phyloP scores from a whole-genome alignment of 2,113 vertebrate genomes.

The Notiomystis cincta region DNA sequence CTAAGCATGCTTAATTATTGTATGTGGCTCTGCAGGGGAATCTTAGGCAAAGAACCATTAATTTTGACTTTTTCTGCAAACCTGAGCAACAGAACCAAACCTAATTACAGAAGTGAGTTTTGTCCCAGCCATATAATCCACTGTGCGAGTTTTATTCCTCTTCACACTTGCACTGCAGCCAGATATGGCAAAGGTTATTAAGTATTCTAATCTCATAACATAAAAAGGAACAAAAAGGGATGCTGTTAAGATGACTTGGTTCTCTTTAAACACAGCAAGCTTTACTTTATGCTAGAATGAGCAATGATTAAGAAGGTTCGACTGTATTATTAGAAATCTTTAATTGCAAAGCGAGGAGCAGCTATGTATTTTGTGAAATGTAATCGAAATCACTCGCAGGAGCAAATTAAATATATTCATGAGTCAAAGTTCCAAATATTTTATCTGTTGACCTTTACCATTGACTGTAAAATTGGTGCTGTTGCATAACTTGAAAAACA shows the following conservation, averaged over 20 bases:
- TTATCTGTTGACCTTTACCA: conserved; percentile 30
- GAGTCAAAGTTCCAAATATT: conserved; percentile 34
- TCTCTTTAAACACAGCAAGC: conserved; percentile 60
- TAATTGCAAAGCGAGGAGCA: conserved; percentile 48
- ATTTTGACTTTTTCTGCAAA: conserved; percentile 9
- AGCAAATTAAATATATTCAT: conserved; percentile 65
- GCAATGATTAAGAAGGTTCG: conserved; percentile 46
- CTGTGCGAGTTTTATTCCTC: not conserved
- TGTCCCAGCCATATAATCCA: not conserved
- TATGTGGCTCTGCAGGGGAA: not conserved
- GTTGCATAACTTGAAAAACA: not conserved
- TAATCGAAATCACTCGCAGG: conserved; percentile 33
- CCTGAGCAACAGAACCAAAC: conserved; percentile 11
- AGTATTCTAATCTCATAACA: conserved; percentile 37
- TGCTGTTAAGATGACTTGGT: conserved; percentile 35
- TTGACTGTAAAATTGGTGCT: not conserved
- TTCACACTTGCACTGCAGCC: not conserved
- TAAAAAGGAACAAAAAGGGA: not conserved
- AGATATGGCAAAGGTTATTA: conserved; percentile 11
- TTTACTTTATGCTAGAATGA: conserved; percentile 65
- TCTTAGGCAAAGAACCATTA: not conserved
- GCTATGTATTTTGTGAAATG: conserved; percentile 50
- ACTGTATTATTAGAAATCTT: conserved; percentile 55
- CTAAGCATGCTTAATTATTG: not conserved
- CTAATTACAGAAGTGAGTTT: not conserved